Conservation (phyloP, 1,140 invertebrate species). For the Drosophila tristis region DNA sequence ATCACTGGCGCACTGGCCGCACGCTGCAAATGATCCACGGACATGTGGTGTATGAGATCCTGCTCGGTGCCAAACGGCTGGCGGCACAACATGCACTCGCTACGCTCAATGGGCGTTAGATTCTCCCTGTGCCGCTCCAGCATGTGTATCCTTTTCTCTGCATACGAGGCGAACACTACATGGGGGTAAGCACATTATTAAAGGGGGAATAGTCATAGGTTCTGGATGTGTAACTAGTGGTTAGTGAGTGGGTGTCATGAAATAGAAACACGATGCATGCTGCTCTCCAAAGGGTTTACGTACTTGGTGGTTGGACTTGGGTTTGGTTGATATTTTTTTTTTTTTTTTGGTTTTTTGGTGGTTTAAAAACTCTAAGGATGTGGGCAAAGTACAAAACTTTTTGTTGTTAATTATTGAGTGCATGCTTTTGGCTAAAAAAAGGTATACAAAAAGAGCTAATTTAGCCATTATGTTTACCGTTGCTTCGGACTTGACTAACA, state of each 20-base stretch:
- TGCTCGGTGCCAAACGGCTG: slow-evolving; percentile 60
- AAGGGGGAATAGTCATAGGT: no score
- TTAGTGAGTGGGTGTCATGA: slow-evolving; percentile 34
- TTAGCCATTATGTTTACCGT: slow-evolving; percentile 69
- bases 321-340: slow-evolving; percentile 13
- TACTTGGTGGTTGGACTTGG: slow-evolving; percentile 32
- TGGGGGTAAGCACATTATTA: not conserved
- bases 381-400: slow-evolving; percentile 43
- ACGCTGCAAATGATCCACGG: slow-evolving; percentile 51
- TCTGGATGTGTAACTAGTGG: not conserved
- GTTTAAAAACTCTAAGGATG: slow-evolving; percentile 25
- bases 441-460: slow-evolving; percentile 54
- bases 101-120: slow-evolving; percentile 71
- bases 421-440: slow-evolving; percentile 63
- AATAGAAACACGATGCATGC: slow-evolving; percentile 53
- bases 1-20: slow-evolving; percentile 57
- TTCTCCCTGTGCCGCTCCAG: slow-evolving; percentile 72
- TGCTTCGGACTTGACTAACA: slow-evolving; percentile 63
- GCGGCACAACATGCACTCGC: slow-evolving; percentile 78
- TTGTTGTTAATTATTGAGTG: slow-evolving; percentile 22
- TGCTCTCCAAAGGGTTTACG: slow-evolving; percentile 36
- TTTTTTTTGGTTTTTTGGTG: slow-evolving; percentile 1
- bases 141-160: slow-evolving; percentile 78
- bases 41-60: slow-evolving; percentile 69
- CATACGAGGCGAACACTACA: slow-evolving; percentile 72